Evolutionary conservation across 2,888 invertebrate species (phyloP).

Genomic region (Dione juno): DNA sequence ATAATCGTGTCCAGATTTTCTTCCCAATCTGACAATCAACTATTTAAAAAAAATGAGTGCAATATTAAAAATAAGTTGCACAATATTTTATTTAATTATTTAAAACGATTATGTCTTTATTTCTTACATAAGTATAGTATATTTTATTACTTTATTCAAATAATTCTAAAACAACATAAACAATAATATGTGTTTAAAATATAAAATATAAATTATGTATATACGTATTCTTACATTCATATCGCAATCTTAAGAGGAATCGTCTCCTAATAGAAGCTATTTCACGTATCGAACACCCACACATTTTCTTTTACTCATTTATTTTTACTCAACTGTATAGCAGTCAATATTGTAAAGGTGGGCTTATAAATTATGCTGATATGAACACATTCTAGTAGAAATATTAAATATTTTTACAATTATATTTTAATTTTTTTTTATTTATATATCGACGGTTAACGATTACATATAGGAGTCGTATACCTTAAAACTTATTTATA

Average conservation of each 20-base stretch:
- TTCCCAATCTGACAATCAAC: too few species aligned
- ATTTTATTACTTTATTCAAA: too few species aligned
- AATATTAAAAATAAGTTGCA: too few species aligned
- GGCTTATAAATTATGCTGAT: constrained; percentile 24
- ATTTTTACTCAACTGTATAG: constrained; percentile 33
- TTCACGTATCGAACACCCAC: constrained; percentile 32
- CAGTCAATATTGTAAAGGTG: constrained; percentile 24
- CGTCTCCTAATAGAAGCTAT: constrained; percentile 29
- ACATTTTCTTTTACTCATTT: constrained; percentile 16
- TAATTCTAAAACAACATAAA: not conserved
- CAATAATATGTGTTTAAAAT: not conserved
- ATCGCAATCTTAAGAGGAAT: constrained; percentile 13
- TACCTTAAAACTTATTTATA: not conserved
- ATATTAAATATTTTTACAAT: not conserved
- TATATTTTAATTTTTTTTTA: not conserved
- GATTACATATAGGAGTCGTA: too few species aligned
- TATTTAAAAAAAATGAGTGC: too few species aligned
- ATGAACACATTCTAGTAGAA: constrained; percentile 3
- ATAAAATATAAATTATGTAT: not conserved
- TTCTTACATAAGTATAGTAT: too few species aligned
- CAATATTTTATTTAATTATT: too few species aligned
- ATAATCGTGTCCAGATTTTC: too few species aligned
- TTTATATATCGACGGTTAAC: too few species aligned
- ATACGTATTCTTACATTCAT: not conserved
- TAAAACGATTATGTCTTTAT: too few species aligned